These are phyloP conservation scores for Linnaemya vulpina DNA, from an alignment of 2,888 invertebrate genomes.

Conservation along the genomic window DNA sequence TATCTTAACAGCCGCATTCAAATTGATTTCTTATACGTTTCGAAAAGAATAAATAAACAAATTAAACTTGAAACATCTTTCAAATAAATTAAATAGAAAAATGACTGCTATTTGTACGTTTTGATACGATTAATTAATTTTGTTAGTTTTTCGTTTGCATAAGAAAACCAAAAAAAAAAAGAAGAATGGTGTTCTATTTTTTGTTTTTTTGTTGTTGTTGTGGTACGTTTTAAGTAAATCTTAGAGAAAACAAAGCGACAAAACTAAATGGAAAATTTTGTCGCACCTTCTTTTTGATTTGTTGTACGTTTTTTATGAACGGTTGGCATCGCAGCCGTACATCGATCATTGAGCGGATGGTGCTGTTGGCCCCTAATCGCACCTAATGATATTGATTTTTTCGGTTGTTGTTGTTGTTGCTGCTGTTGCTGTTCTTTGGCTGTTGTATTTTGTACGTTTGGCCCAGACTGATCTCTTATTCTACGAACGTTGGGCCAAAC, in stretches of 20 bases:
- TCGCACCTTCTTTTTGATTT: slow-evolving; percentile 84
- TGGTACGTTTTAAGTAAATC: slow-evolving; percentile 23
- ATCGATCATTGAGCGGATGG: slow-evolving; percentile 80
- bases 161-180: slow-evolving; percentile 18
- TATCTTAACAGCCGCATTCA: slow-evolving; percentile 56
- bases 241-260: slow-evolving; percentile 78
- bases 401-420: slow-evolving; percentile 81
- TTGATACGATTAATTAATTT: slow-evolving; percentile 46
- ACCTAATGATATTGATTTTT: slow-evolving; percentile 93
- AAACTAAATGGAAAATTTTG: slow-evolving; percentile 76
- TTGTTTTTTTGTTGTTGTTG: slow-evolving; percentile 74
- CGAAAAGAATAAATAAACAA: slow-evolving; percentile 5
- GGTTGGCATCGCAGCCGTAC: slow-evolving; percentile 83
- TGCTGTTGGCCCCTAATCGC: slow-evolving; percentile 85
- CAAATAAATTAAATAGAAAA: slow-evolving; percentile 43
- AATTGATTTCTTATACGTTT: slow-evolving; percentile 3
- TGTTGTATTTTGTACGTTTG: slow-evolving; percentile 90
- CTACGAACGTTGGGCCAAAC: slow-evolving; percentile 89
- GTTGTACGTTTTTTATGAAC: slow-evolving; percentile 88
- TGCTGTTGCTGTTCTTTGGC: slow-evolving; percentile 86
- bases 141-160: slow-evolving; percentile 54
- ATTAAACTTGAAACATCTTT: slow-evolving; percentile 16
- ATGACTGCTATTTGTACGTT: slow-evolving; percentile 60
- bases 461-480: slow-evolving; percentile 83
- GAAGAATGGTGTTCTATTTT: slow-evolving; percentile 10